Percentiles rank a stretch among this genome's conserved stretches.
These are phyloP conservation scores for Tribolium freemani DNA, from an alignment of 2,888 invertebrate species.

Conservation along the genomic window DNA sequence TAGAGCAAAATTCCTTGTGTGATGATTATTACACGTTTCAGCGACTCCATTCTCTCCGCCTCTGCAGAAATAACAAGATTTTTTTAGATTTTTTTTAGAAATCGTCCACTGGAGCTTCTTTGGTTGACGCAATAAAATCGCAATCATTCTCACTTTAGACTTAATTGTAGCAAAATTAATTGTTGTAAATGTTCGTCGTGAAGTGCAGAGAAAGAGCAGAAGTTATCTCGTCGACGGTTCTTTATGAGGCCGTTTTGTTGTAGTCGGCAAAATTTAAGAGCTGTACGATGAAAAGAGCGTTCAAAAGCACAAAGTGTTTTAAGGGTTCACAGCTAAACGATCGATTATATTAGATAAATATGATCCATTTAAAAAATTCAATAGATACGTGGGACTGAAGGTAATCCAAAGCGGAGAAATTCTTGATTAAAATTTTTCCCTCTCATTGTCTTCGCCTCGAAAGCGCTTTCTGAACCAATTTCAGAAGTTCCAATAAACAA, in stretches of 20 bases:
- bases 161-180: conserved; percentile 20
- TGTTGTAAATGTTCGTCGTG: conserved; percentile 12
- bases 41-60: too few species aligned
- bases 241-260: conserved; percentile 20
- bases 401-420: neutral
- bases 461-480: neutral
- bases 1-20: too few species aligned
- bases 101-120: neutral
- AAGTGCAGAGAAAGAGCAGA: conserved; percentile 1
- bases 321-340: conserved; percentile 4
- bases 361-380: too few species aligned
- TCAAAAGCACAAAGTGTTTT: conserved; percentile 2
- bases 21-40: too few species aligned
- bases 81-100: neutral
- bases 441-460: neutral
- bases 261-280: conserved; percentile 25
- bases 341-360: neutral
- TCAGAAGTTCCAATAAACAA: neutral
- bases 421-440: neutral
- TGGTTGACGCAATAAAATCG: neutral
- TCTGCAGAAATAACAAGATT: neutral
- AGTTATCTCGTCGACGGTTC: conserved; percentile 13
- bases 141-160: neutral
- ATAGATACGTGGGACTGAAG: neutral
- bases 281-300: conserved; percentile 2